Evolutionary conservation across 2,888 invertebrate genomes (phyloP).

Genomic region (Drosophila algonquin): DNA sequence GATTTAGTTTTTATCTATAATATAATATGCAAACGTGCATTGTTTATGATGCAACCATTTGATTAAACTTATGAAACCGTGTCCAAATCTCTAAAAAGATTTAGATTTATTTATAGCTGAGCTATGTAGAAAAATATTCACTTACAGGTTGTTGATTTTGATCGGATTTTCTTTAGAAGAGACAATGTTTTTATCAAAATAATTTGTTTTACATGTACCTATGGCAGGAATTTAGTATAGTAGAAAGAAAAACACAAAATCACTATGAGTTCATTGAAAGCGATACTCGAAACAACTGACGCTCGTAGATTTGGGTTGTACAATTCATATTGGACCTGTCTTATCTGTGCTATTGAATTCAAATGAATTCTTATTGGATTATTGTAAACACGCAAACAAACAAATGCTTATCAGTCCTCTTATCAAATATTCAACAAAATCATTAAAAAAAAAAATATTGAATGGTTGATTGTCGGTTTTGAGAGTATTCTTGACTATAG

Average conservation of each 20-base stretch:
- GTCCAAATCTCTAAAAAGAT: too few relatives aligned
- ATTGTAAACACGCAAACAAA: neutral
- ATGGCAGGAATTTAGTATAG: neutral
- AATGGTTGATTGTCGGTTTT: neutral
- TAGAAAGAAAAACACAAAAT: conserved; percentile 1
- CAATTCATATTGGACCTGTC: conserved; percentile 22
- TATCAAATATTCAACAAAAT: neutral
- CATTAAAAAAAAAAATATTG: neutral
- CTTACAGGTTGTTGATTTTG: too few relatives aligned
- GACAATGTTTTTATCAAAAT: too few relatives aligned
- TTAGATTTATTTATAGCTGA: too few relatives aligned
- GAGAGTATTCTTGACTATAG: neutral
- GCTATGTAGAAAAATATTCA: too few relatives aligned
- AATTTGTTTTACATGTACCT: neutral
- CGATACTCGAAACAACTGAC: conserved; percentile 28
- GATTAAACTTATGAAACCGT: too few relatives aligned
- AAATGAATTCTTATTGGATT: conserved; percentile 13
- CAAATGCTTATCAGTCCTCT: neutral
- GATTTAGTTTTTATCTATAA: too few relatives aligned
- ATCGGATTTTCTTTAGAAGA: too few relatives aligned
- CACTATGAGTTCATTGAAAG: conserved; percentile 21
- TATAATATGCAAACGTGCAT: too few relatives aligned
- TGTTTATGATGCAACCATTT: too few relatives aligned
- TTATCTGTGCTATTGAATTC: conserved; percentile 34
- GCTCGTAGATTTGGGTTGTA: conserved; percentile 22